phyloP scores from a whole-genome alignment of 2,888 invertebrate genomes.

The Mesorhabditis spiculigera region DNA sequence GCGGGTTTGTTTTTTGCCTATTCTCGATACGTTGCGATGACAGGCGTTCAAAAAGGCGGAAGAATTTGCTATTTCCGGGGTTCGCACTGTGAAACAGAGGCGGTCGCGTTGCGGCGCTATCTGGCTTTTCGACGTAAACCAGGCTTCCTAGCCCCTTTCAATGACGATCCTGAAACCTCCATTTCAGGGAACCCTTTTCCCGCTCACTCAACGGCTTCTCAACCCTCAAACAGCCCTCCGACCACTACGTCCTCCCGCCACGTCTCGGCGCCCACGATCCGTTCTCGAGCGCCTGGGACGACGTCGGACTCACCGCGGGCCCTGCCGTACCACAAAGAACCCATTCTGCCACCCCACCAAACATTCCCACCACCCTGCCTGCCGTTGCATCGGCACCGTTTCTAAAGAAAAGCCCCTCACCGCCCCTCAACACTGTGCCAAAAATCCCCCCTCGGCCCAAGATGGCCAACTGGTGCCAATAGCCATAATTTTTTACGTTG shows the following conservation, averaged over 20 bases:
- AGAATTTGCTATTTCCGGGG: too few relatives aligned
- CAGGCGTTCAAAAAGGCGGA: too few relatives aligned
- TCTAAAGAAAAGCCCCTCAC: not conserved
- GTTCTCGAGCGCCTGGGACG: not conserved
- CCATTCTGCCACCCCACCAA: not conserved
- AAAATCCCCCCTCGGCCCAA: conserved; percentile 1
- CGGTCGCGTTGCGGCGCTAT: too few relatives aligned
- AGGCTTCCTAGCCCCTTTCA: too few relatives aligned
- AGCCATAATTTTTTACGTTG: too few relatives aligned
- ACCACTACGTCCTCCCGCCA: not conserved
- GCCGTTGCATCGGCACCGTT: not conserved
- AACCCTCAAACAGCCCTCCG: not conserved
- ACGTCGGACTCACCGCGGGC: not conserved
- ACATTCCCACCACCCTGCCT: not conserved
- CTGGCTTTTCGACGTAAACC: too few relatives aligned
- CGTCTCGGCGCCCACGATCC: not conserved
- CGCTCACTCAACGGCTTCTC: not conserved
- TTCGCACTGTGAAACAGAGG: too few relatives aligned
- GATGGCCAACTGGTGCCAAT: not conserved
- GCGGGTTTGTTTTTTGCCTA: too few relatives aligned
- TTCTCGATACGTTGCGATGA: too few relatives aligned
- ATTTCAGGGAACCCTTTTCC: not conserved
- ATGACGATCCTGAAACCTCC: too few relatives aligned
- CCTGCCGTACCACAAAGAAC: not conserved
- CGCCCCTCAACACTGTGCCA: not conserved